Base-by-base conservation (phyloP, 1,140 invertebrate species). In the Pseudomyrmex concolor region DNA sequence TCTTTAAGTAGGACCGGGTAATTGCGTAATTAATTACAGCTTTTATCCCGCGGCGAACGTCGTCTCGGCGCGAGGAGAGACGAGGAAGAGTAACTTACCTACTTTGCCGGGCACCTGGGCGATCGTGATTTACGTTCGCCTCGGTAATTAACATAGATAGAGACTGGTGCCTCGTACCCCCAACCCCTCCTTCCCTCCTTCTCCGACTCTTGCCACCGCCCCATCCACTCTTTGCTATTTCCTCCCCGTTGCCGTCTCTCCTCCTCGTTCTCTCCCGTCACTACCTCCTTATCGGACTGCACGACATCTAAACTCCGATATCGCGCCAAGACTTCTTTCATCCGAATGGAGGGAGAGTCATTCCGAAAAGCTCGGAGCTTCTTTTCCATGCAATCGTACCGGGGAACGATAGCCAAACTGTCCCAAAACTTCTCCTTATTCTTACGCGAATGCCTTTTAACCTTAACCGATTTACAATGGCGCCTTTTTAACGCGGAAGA, bases 21-120 rank as follows among this genome's bases (percentile, higher is more conserved):
- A 93, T 92, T 92, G 90, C 90, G 91, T 92, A 93, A 93, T 93
- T 92, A 93, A 93, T 93, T 93, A 91, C 89, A 68, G 88, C 83
- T 89, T 89, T 92, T 91, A 92, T 91, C 89, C 86, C 72, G 84
- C 71, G 82, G 55, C 34, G 68, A 71, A 83, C 59, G 76, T 70
- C 64, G 74, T 70, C 72, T 83, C 78, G 34, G 71, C 81, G 71
- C 63, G 74, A 89, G 50, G 50, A 51, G 57, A 86, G 72, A 77
- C 70, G 19, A 7, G 34, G 59, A n/a, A 34, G 15, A 34, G 68
- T 64, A 80, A 84, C 80, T 77, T 86, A 74, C 78, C 84, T 84
- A 89, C 76, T 89, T 84, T 89, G 78, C 81, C 80, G 80, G 82
- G 84, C 85, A 90, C 85, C 87, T 89, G 89, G 76, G 82, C 86